Percentiles rank a stretch among this genome's conserved stretches.
These are phyloP conservation scores for Sinocyclocheilus grahami DNA, from an alignment of 2,113 vertebrate species.

Conservation along the genomic window DNA sequence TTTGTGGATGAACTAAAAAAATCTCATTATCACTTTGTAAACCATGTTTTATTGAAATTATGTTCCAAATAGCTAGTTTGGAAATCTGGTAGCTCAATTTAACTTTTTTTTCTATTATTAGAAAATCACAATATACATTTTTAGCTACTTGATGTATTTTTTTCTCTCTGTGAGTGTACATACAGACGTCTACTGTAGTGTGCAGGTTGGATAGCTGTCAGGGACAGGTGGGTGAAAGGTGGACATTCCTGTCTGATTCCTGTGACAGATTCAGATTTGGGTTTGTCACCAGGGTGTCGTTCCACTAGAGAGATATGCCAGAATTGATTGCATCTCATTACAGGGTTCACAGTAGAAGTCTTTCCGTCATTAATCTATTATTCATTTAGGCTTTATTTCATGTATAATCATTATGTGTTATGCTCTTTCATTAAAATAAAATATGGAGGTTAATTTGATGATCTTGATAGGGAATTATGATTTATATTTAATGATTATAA, in stretches of 20 bases:
- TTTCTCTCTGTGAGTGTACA: too few species aligned
- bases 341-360: slow-evolving; percentile 15
- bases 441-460: neutral
- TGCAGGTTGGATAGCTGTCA: neutral
- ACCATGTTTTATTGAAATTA: neutral
- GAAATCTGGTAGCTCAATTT: too few species aligned
- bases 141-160: too few species aligned
- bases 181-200: too few species aligned
- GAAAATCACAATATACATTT: too few species aligned
- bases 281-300: slow-evolving; percentile 23
- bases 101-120: too few species aligned
- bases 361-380: slow-evolving; percentile 51
- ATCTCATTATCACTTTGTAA: neutral
- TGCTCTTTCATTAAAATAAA: neutral
- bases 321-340: slow-evolving; percentile 46
- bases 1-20: neutral
- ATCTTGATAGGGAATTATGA: neutral
- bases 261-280: slow-evolving; percentile 36
- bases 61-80: neutral
- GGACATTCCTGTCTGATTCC: neutral
- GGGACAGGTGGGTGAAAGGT: neutral
- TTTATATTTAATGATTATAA: neutral
- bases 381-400: slow-evolving; percentile 44
- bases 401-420: slow-evolving; percentile 2
- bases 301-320: slow-evolving; percentile 33